Conservation (phyloP, 2,888 invertebrate genomes). For the Tigriopus californicus region DNA sequence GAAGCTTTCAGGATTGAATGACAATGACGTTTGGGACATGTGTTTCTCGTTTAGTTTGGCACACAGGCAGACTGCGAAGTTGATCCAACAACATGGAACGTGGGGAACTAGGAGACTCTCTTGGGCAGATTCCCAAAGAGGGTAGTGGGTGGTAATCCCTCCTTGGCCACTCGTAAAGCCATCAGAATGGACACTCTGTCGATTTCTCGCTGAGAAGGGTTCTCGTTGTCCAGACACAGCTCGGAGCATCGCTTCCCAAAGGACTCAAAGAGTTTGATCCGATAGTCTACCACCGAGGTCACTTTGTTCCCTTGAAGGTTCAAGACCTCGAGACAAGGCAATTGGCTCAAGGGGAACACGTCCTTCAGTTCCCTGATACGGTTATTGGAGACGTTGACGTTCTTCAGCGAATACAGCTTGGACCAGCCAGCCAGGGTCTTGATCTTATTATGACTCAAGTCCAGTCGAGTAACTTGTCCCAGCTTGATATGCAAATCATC, state of each 20-base stretch:
- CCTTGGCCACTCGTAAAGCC: slow-evolving; percentile 13
- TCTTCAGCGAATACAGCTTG: slow-evolving; percentile 65
- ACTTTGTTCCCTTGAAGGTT: slow-evolving; percentile 74
- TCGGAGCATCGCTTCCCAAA: slow-evolving; percentile 65
- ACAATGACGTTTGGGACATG: too few relatives aligned
- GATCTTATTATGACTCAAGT: slow-evolving; percentile 66
- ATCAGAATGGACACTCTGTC: slow-evolving; percentile 40
- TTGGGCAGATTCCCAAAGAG: slow-evolving; percentile 15
- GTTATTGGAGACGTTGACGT: slow-evolving; percentile 70
- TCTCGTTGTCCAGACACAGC: slow-evolving; percentile 69
- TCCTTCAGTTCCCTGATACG: slow-evolving; percentile 57
- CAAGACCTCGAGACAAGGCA: slow-evolving; percentile 74
- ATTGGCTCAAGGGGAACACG: slow-evolving; percentile 51
- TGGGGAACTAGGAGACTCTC: not conserved
- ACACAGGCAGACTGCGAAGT: too few relatives aligned
- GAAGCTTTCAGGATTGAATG: too few relatives aligned
- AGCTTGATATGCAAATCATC: slow-evolving; percentile 62
- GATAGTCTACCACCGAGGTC: slow-evolving; percentile 65
- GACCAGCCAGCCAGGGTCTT: slow-evolving; percentile 48
- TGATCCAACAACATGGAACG: too few relatives aligned
- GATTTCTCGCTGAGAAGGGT: slow-evolving; percentile 63
- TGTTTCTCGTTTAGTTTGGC: too few relatives aligned
- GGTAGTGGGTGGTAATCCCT: slow-evolving; percentile 6
- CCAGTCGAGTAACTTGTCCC: slow-evolving; percentile 67
- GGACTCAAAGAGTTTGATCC: slow-evolving; percentile 68